A percentile compares a stretch with the other conserved stretches of the same genome.
Conservation (phyloP, 2,113 vertebrate species). For the Spermophilus dauricus region DNA sequence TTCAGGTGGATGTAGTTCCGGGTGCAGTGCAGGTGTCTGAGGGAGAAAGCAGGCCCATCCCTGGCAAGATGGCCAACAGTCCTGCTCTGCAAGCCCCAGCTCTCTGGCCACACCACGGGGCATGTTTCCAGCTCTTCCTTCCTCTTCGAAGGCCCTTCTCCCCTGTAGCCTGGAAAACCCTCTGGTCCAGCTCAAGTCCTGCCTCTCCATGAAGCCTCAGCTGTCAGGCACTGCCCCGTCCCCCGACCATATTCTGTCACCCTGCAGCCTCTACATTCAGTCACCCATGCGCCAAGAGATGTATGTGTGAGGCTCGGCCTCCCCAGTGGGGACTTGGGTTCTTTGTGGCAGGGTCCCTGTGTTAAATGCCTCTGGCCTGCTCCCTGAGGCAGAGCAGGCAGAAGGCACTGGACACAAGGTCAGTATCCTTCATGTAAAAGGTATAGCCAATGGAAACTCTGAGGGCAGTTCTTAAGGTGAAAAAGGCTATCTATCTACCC, state of each 20-base stretch:
- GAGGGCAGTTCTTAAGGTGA: background rate
- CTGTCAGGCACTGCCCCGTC: accelerated
- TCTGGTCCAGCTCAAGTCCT: background rate
- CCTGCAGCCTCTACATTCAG: background rate
- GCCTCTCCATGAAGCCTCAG: background rate
- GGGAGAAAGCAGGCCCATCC: slow-evolving; percentile 51
- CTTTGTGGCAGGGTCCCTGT: background rate
- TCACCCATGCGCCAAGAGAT: background rate
- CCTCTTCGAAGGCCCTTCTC: background rate
- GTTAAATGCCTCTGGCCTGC: background rate
- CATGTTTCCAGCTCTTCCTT: background rate
- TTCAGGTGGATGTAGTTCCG: slow-evolving; percentile 99
- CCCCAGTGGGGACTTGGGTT: background rate
- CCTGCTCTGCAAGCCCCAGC: accelerated
- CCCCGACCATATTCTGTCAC: accelerated
- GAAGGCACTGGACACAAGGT: background rate
- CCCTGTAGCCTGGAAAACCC: background rate
- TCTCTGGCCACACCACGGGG: background rate
- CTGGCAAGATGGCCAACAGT: background rate
- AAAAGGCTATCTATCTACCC: background rate
- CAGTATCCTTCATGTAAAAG: background rate
- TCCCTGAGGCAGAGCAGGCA: background rate
- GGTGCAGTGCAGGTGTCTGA: slow-evolving; percentile 96
- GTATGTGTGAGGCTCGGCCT: background rate
- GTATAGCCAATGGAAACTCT: background rate